Percentiles rank a stretch among this genome's conserved stretches.
Evolutionary conservation across 2,113 vertebrate species (phyloP).

Genomic region (Tiliqua scincoides): DNA sequence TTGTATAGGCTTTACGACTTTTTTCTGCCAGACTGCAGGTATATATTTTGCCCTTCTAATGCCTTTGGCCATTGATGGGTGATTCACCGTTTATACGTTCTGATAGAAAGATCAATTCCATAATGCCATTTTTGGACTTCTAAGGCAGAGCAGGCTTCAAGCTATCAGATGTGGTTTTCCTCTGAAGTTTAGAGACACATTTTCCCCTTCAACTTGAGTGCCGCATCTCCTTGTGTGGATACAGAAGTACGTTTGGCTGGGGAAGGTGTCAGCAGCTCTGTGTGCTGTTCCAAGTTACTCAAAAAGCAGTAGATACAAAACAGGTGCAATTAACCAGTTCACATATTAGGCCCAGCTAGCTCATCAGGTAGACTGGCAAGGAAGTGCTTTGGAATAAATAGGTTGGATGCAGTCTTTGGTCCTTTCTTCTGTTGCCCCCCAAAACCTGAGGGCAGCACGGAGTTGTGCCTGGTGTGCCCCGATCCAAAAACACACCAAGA

Average conservation of each 20-base stretch:
- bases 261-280: neutral
- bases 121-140: neutral
- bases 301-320: no score
- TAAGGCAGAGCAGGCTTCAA: conserved; percentile 3
- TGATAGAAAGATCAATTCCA: conserved; percentile 31
- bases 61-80: conserved; percentile 10
- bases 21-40: neutral
- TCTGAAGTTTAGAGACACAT: neutral
- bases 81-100: conserved; percentile 11
- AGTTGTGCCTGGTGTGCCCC: no score
- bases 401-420: no score
- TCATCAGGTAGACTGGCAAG: no score
- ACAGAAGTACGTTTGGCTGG: neutral
- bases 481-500: no score
- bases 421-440: no score
- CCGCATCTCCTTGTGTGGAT: neutral
- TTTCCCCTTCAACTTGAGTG: neutral
- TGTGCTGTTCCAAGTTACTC: neutral
- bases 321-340: no score
- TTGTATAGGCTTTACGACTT: neutral
- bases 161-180: neutral
- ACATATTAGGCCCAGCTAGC: no score
- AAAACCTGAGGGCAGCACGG: no score
- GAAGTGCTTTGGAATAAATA: no score
- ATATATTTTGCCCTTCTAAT: conserved; percentile 4